Evolutionary conservation across 2,888 invertebrate species (phyloP), one percentile per base, ranked within the genome.

Genomic region (Balanococcus diminutus): DNA sequence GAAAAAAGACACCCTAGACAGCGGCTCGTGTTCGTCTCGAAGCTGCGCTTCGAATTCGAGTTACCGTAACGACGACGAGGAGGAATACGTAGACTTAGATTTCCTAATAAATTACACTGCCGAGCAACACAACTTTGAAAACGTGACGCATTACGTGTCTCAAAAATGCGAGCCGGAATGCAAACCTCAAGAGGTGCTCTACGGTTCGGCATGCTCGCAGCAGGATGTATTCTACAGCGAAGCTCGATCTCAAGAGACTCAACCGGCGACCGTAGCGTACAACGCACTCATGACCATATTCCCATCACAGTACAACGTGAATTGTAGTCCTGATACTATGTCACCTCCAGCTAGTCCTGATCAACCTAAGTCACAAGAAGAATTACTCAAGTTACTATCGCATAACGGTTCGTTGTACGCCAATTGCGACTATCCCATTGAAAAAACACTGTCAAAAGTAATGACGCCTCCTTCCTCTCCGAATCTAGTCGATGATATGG

Each of bases 391-490:
- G 84, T 46, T 83, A 61, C 46, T 86, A 39, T 86, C 75, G 46
- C 72, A 56, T 72, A 86, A 84, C 22, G 36, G 56, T 32, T 86
- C 67, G 22, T n/a, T 79, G 16, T 56, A 81, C 61, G 39, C 32
- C 4, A 39, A 39, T 2, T 82, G 75, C 67, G 81, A 82, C 39
- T 84, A 84, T 72, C 79, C 72, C 28, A 84, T 84, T 16, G 84
- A 84, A 31, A 84, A 83, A 89, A 90, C 88, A 89, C 28, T 84
- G 31, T 84, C 84, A 22, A 84, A 84, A 25, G 75, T 91, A 88
- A 91, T 91, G 89, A 91, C 91, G 2, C 91, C 92, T 2, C 91
- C 91, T n/a, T 91, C 91, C 2, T 91, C 91, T 2, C 91, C 91
- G 3, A 91, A 84, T 84, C 84, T 84, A 84, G 84, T 84, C 84